Evolutionary conservation across 92 coral and sea anemone genomes (phyloP).

Genomic region (Meandrina meandrites): DNA sequence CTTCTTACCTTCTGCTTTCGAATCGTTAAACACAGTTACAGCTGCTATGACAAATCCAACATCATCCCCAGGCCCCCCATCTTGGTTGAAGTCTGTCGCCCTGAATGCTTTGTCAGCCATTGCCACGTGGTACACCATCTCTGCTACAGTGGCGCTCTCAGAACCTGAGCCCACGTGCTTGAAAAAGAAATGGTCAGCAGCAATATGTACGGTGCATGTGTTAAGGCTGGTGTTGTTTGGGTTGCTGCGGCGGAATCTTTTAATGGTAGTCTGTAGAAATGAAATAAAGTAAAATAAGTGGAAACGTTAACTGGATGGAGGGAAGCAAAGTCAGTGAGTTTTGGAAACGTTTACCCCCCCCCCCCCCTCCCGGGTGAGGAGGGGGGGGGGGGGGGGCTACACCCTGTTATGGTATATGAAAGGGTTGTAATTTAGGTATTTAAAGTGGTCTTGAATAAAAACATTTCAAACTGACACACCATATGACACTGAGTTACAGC

Average conservation of each 20-base stretch:
- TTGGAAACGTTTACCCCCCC: not conserved
- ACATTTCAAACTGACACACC: too few species aligned
- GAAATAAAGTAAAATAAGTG: not conserved
- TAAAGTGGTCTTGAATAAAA: too few species aligned
- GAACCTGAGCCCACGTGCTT: slow-evolving; percentile 72
- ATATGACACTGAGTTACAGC: too few species aligned
- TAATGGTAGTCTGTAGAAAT: slow-evolving; percentile 5
- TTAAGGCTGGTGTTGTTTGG: not conserved
- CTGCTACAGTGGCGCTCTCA: slow-evolving; percentile 67
- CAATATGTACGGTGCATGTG: slow-evolving; percentile 82
- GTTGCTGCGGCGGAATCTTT: slow-evolving; percentile 10
- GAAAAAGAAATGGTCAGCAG: slow-evolving; percentile 84
- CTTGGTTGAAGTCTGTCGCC: slow-evolving; percentile 80
- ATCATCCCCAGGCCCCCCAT: slow-evolving; percentile 82
- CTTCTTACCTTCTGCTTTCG: slow-evolving; percentile 68
- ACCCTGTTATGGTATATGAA: too few species aligned
- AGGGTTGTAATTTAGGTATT: too few species aligned
- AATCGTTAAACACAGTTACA: slow-evolving; percentile 72
- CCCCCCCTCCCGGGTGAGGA: too few species aligned
- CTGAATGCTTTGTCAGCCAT: slow-evolving; percentile 85
- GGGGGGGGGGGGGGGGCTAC: too few species aligned
- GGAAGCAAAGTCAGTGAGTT: not conserved
- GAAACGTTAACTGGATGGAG: not conserved
- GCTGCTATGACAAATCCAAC: slow-evolving; percentile 87
- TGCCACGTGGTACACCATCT: slow-evolving; percentile 82